Evolutionary conservation across 2,113 vertebrate species (phyloP).

Genomic region (Pelusios castaneus): DNA sequence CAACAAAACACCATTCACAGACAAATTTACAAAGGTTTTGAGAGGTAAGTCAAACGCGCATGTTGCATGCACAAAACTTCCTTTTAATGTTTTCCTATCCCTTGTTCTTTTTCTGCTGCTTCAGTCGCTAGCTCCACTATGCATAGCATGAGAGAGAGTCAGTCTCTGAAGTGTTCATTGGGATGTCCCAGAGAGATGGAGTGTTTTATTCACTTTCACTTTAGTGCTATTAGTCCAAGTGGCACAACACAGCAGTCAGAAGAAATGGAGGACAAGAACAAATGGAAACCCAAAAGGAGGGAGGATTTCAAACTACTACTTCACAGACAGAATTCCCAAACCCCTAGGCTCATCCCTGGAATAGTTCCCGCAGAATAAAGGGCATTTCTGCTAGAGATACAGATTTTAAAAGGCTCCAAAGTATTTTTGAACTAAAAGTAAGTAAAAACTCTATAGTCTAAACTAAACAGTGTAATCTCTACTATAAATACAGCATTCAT

Average conservation of each 20-base stretch:
- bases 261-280: neutral
- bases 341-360: neutral
- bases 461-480: neutral
- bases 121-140: accelerated
- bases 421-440: neutral
- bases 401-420: accelerated
- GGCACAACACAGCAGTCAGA: neutral
- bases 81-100: neutral
- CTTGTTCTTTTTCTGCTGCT: neutral
- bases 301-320: neutral
- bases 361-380: neutral
- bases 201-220: accelerated
- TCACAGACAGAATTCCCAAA: accelerated
- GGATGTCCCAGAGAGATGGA: neutral
- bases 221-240: neutral
- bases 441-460: neutral
- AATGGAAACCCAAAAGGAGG: accelerated
- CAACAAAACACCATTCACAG: neutral
- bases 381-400: neutral
- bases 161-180: neutral
- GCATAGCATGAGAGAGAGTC: neutral
- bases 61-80: neutral
- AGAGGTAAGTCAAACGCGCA: neutral
- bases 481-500: neutral
- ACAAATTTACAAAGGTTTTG: neutral